phyloP scores from a whole-genome alignment of 2,113 vertebrate genomes.

The Myiozetetes cayanensis region DNA sequence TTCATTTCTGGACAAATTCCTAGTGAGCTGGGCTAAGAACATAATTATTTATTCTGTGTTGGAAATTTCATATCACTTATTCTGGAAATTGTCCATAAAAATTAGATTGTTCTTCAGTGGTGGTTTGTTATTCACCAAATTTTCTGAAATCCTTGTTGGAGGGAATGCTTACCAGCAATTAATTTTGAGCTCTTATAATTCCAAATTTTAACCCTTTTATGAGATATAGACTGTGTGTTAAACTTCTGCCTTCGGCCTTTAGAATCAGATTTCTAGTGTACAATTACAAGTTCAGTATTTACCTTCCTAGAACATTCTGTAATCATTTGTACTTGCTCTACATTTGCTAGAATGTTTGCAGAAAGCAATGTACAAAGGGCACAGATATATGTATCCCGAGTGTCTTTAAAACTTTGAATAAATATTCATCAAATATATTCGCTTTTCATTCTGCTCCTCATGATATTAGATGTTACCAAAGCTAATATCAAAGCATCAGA shows the following conservation, averaged over 20 bases:
- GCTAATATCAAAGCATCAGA: constrained; percentile 21
- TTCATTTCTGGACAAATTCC: not conserved
- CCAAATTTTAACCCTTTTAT: not conserved
- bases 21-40: not conserved
- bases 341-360: constrained; percentile 27
- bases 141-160: not conserved
- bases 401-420: constrained; percentile 6
- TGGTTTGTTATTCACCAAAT: not conserved
- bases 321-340: not conserved
- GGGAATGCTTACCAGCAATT: not conserved
- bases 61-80: not conserved
- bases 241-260: not conserved
- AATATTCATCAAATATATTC: constrained; percentile 41
- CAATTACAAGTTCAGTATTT: constrained; percentile 18
- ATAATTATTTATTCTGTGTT: not conserved
- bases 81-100: not conserved
- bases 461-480: constrained; percentile 31
- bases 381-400: not conserved
- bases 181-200: not conserved
- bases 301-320: constrained; percentile 19
- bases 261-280: not conserved
- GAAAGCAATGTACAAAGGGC: constrained; percentile 36
- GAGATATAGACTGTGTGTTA: not conserved
- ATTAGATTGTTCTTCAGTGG: not conserved
- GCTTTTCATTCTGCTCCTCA: not conserved